Evolutionary conservation across 2,888 invertebrate species (phyloP), one percentile per base, ranked within the genome.

Genomic region (Rutpela maculata): DNA sequence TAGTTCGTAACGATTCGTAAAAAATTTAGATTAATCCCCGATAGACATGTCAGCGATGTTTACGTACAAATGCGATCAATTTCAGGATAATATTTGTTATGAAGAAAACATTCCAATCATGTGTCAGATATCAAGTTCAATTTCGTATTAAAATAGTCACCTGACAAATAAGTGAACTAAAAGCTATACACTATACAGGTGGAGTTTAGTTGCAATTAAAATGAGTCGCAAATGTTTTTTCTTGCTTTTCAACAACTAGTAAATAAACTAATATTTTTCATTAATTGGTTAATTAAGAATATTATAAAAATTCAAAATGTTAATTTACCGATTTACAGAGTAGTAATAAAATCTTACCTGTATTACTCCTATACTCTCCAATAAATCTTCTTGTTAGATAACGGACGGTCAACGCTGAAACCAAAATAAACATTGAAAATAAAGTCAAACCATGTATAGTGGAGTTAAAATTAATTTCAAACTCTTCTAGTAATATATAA

Each of bases 311-410:
- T 9, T 35, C 6, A 9, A 35, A 35, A 35, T 35, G 7, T 35
- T 35, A 35, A 7, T 35, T 35, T 35, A 35, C 0, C 0, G 7
- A 9, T 35, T 35, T 7, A 35, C 7, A 3, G 9, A 5, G 31
- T 35, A 9, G 31, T 35, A 9, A 35, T 35, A 35, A 50, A 9
- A n/a, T 67, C 91, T 91, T 88, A 95, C 95, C 95, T 91, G 95
- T 95, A 86, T 95, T 95, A 85, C 95, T 95, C 86, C 95, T 93
- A 89, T 95, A 95, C 92, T 95, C 95, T 78, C 95, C 95, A 79
- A 95, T 95, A 89, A 93, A 95, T 85, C 95, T 91, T 86, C 94
- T 92, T 5, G 95, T 95, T 81, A 95, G 90, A 88, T 95, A 95
- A 81, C 95, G 92, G 3, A 95, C 95, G 76, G 95, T 95, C 72